These are phyloP conservation scores for Rhodeus uyekii DNA, from an alignment of 2,797 vertebrate genomes.

Conservation along the genomic window DNA sequence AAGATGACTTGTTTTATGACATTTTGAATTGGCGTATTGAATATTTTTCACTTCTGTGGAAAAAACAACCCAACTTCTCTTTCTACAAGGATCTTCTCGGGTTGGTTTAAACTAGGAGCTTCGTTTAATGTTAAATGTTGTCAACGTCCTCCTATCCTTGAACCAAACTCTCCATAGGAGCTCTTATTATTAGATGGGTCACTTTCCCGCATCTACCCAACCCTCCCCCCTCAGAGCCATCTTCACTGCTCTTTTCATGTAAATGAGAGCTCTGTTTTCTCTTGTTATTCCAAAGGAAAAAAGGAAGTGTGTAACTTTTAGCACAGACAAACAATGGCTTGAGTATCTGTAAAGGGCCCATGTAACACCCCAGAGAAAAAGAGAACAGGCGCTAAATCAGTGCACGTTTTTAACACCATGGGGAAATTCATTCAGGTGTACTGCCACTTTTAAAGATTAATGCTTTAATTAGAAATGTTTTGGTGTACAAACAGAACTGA, in stretches of 20 bases:
- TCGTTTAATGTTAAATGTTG: constrained; percentile 33
- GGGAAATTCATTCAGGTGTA: constrained; percentile 32
- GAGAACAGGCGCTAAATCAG: constrained; percentile 51
- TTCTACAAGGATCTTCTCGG: background rate
- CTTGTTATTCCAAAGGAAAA: constrained; percentile 84
- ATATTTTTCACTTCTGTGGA: background rate
- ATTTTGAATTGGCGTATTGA: background rate
- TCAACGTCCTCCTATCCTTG: constrained; percentile 65
- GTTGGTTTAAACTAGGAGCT: background rate
- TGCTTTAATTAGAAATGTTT: background rate
- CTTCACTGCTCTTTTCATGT: constrained; percentile 80
- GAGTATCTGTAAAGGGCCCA: constrained; percentile 79
- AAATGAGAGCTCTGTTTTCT: constrained; percentile 80
- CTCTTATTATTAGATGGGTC: constrained; percentile 57
- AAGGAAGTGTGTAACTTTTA: constrained; percentile 82
- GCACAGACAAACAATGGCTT: constrained; percentile 78
- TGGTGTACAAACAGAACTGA: background rate
- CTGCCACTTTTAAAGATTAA: constrained; percentile 43
- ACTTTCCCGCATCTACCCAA: constrained; percentile 50
- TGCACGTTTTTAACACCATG: constrained; percentile 16
- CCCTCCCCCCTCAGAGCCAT: constrained; percentile 53
- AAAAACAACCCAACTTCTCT: background rate
- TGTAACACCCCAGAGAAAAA: constrained; percentile 72
- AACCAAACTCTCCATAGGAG: constrained; percentile 56
- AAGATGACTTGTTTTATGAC: background rate